These are phyloP conservation scores for Octomys mimax DNA, from an alignment of 2,797 vertebrate genomes.

Conservation along the genomic window DNA sequence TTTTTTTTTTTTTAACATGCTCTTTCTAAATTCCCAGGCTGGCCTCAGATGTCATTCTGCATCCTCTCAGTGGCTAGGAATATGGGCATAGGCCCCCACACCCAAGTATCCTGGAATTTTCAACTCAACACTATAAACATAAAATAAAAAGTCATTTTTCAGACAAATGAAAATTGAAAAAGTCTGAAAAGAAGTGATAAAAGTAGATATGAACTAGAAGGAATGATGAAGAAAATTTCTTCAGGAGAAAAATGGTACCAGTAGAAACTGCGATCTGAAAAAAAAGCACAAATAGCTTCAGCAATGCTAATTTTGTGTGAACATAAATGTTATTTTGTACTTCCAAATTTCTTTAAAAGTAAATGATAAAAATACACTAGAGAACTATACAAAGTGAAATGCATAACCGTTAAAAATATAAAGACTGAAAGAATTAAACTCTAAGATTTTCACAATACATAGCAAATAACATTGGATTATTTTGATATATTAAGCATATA, in stretches of 20 bases:
- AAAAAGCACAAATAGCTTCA: neutral
- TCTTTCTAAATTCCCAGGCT: neutral
- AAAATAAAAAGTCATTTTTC: neutral
- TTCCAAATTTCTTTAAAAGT: neutral
- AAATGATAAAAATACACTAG: neutral
- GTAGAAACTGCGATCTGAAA: neutral
- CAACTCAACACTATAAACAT: neutral
- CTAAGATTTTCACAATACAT: neutral
- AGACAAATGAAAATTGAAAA: neutral
- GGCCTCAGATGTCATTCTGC: neutral
- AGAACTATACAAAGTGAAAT: conserved; percentile 7
- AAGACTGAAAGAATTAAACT: neutral
- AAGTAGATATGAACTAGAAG: neutral
- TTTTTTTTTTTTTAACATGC: neutral
- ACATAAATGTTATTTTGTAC: neutral
- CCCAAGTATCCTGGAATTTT: neutral
- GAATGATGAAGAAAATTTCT: neutral
- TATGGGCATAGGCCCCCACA: neutral
- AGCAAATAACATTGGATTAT: neutral
- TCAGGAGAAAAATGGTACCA: neutral
- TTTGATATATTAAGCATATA: neutral
- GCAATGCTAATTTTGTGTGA: neutral
- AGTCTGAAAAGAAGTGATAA: neutral
- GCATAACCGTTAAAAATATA: neutral
- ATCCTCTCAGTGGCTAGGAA: neutral